Conservation (phyloP, 2,888 invertebrate species). For the Entomobrya proxima region DNA sequence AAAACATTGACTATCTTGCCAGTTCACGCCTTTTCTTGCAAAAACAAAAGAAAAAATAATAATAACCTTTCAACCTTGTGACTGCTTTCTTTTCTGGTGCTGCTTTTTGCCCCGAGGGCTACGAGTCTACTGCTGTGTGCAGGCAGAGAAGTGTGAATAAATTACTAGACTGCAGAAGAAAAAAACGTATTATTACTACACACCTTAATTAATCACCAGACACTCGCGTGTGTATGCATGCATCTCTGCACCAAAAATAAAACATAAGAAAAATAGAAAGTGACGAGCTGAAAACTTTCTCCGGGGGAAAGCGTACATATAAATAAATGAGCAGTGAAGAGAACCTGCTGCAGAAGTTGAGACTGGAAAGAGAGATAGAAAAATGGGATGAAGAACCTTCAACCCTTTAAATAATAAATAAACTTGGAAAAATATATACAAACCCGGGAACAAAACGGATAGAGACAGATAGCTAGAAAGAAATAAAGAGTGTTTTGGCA, state of each 20-base stretch:
- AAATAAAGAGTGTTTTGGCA: slow-evolving; percentile 4
- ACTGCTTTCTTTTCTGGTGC: neutral
- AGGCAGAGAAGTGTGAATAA: neutral
- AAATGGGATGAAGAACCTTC: neutral
- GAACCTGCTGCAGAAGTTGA: neutral
- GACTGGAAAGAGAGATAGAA: neutral
- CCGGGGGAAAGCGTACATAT: too few species aligned
- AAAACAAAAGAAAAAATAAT: neutral
- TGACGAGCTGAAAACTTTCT: too few species aligned
- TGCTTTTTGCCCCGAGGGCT: neutral
- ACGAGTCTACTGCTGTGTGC: neutral
- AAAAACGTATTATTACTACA: too few species aligned
- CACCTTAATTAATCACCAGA: neutral
- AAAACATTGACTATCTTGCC: neutral
- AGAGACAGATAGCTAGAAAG: neutral
- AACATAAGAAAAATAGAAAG: neutral
- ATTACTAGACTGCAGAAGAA: neutral
- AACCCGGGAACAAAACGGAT: neutral
- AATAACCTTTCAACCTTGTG: neutral
- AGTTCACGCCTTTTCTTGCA: neutral
- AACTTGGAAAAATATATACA: neutral
- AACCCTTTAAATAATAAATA: slow-evolving; percentile 40
- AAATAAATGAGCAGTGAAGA: neutral
- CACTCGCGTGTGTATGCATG: too few species aligned
- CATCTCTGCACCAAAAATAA: neutral